Base-by-base conservation (phyloP, 1,140 invertebrate genomes). In the Dendrolimus punctatus region DNA sequence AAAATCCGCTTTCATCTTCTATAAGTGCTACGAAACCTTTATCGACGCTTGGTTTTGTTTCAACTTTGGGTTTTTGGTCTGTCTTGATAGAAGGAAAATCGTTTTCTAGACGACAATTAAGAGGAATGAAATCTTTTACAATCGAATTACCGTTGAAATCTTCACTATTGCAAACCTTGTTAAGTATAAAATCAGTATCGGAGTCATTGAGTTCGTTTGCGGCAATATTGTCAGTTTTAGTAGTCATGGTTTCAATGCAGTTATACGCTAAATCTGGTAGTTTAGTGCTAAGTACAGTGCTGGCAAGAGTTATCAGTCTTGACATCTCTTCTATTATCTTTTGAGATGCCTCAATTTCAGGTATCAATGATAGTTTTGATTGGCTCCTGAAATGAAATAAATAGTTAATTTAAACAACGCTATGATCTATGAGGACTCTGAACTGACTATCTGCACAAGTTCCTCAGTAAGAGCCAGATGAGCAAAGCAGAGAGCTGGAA, bases 1-100 rank as follows among this genome's bases (percentile, higher is more conserved):
- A 94, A 73, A 95, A 95, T 8, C 94, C 94, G 67, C 93, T 94
- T 68, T 95, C 93, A 60, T 94, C 93, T 68, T 95, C 93, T 46
- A 83, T 71, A 46, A 80, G 81, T 67, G 80, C 75, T 23, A 68
- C 23, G 23, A 23, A 23, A 23, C 23, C 23, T 23, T 23, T 23
- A 23, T 23, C 23, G 23, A 23, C 23, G 3, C 23, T 23, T 23
- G 23, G 23, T 23, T 23, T 23, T 23, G 23, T 23, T 23, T 23
- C 23, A 1, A 23, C 23, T 23, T 42, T 51, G 10, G n/a, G 65
- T 56, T 69, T 69, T 47, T 73, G 62, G 52, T 90, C 54, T 74
- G 88, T 45, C 84, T 85, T 58, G 76, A 84, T 40, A 80, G 85
- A 23, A 80, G 85, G 50, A 70, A 88, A 50, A 71, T 80, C 62